These are phyloP conservation scores for Cromileptes altivelis DNA, from an alignment of 2,113 vertebrate genomes.

Conservation along the genomic window DNA sequence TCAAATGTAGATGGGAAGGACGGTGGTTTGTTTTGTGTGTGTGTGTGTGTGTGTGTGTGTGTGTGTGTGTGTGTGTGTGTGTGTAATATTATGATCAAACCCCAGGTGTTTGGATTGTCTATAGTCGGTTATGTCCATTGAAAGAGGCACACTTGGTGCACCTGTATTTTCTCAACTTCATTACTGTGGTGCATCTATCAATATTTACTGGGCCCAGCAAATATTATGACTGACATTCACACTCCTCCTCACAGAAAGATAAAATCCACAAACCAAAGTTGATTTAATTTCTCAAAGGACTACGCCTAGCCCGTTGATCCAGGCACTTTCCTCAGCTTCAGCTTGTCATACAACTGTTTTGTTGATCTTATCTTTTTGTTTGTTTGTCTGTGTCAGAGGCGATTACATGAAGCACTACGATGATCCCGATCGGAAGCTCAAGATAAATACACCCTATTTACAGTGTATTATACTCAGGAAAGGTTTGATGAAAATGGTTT, in stretches of 20 bases:
- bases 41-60: not conserved
- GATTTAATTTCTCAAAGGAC: conserved; percentile 68
- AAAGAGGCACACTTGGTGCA: conserved; percentile 22
- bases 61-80: too few species aligned
- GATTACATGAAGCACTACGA: conserved; percentile 36
- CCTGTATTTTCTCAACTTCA: conserved; percentile 59
- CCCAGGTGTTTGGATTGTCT: not conserved
- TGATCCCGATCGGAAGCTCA: conserved; percentile 38
- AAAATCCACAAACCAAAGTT: conserved; percentile 61
- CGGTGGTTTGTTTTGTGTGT: too few species aligned
- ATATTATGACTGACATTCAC: conserved; percentile 50
- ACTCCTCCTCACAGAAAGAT: conserved; percentile 36
- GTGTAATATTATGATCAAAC: not conserved
- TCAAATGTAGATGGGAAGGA: not conserved
- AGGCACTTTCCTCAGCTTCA: conserved; percentile 29
- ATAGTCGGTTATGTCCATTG: not conserved
- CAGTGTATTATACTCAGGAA: conserved; percentile 22
- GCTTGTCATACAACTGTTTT: conserved; percentile 42
- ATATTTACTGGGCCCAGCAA: conserved; percentile 62
- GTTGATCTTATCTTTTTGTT: conserved; percentile 56
- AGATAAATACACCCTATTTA: conserved; percentile 43
- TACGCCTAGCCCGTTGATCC: conserved; percentile 34
- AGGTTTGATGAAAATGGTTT: conserved; percentile 8
- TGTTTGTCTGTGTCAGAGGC: conserved; percentile 48
- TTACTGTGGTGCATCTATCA: conserved; percentile 40